Conservation (phyloP, 1,140 invertebrate species). For the Babylonia areolata region DNA sequence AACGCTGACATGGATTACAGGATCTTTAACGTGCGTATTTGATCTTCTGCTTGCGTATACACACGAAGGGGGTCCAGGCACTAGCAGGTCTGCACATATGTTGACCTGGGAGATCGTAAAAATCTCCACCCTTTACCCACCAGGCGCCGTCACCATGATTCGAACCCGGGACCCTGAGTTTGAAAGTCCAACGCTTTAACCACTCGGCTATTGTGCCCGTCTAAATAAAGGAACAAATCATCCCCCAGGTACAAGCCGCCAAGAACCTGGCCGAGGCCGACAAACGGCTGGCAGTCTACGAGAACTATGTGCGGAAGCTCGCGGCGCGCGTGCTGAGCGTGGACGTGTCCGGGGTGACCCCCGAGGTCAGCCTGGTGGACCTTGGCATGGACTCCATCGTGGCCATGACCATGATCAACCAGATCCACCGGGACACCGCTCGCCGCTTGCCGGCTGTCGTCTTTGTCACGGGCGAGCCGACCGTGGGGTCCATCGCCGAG, state of each 20-base stretch:
- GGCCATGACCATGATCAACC: constrained; percentile 49
- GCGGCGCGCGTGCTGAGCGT: constrained; percentile 27
- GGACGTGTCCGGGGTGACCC: constrained; percentile 20
- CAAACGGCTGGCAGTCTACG: constrained; percentile 23
- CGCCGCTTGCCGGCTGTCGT: constrained; percentile 28
- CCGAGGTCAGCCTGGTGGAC: constrained; percentile 33
- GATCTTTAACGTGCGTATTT: too few species aligned
- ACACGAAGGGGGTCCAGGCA: too few species aligned
- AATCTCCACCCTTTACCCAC: too few species aligned
- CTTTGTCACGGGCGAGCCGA: constrained; percentile 34
- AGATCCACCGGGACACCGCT: constrained; percentile 42
- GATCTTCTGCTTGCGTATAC: too few species aligned
- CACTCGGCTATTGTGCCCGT: too few species aligned
- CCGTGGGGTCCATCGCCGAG: constrained; percentile 17
- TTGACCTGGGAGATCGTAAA: too few species aligned
- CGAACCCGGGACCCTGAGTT: too few species aligned
- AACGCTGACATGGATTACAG: too few species aligned
- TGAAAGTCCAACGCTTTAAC: too few species aligned
- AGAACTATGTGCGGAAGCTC: constrained; percentile 24
- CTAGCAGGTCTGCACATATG: too few species aligned
- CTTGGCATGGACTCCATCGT: constrained; percentile 49
- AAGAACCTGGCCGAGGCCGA: background rate
- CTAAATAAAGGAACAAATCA: too few species aligned
- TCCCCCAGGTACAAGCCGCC: constrained; percentile 9
- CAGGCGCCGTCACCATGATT: too few species aligned